A percentile compares a stretch with the other conserved stretches of the same genome.
phyloP scores from a whole-genome alignment of 2,797 vertebrate species.

The Alcedo quadribrachys region DNA sequence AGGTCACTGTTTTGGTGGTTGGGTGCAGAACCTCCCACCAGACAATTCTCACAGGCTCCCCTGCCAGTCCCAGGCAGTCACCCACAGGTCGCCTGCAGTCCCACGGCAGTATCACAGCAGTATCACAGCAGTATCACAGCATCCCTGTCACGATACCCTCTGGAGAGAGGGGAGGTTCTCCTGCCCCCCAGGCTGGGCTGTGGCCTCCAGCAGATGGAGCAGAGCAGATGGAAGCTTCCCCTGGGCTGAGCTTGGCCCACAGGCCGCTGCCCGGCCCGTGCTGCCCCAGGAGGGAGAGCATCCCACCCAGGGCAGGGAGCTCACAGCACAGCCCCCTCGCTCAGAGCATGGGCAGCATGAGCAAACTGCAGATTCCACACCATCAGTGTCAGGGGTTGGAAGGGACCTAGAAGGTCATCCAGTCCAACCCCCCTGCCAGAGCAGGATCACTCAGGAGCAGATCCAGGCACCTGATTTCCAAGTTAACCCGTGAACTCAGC shows the following conservation, averaged over 20 bases:
- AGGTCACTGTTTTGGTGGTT: neutral
- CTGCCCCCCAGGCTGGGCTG: neutral
- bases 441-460: too few species aligned
- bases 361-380: too few species aligned
- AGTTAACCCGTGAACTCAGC: too few species aligned
- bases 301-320: neutral
- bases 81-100: neutral
- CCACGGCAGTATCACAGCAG: too few species aligned
- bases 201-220: neutral
- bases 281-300: conserved; percentile 5
- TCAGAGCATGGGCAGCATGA: too few species aligned
- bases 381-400: too few species aligned
- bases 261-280: neutral
- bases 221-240: conserved; percentile 46
- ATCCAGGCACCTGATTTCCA: too few species aligned
- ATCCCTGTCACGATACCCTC: neutral
- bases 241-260: conserved; percentile 36
- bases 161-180: neutral
- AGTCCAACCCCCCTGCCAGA: too few species aligned
- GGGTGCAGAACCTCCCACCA: neutral
- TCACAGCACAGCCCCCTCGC: neutral
- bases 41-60: neutral
- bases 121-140: too few species aligned
- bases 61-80: neutral
- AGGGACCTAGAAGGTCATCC: too few species aligned